Percentiles rank a stretch among this genome's conserved stretches.
Evolutionary conservation across 2,888 invertebrate species (phyloP).

Genomic region (Leistus spinibarbis): DNA sequence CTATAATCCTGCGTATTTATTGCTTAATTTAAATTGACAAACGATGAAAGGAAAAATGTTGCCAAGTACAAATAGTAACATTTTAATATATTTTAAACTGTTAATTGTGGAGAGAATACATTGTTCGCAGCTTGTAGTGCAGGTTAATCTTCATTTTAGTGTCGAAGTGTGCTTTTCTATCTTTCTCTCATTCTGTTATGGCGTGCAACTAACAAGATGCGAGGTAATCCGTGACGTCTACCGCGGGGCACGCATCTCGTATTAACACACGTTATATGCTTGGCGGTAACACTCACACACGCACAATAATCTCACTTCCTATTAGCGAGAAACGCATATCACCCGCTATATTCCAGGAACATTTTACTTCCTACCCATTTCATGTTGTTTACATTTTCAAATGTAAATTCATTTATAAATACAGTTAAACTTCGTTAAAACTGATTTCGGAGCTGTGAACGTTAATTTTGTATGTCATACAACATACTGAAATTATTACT

Average conservation of each 20-base stretch:
- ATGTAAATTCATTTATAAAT: no score
- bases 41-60: no score
- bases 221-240: slow-evolving; percentile 4
- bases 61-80: no score
- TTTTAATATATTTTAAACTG: neutral
- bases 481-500: no score
- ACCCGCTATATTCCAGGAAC: neutral
- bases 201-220: slow-evolving; percentile 2
- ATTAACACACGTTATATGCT: neutral
- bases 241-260: slow-evolving; percentile 7
- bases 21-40: no score
- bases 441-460: no score
- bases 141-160: neutral
- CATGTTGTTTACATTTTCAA: neutral
- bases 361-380: neutral
- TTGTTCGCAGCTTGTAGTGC: neutral
- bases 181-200: neutral
- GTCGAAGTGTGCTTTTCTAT: neutral
- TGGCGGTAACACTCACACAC: slow-evolving; percentile 6
- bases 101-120: neutral
- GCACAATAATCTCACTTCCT: slow-evolving; percentile 5
- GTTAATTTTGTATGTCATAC: no score
- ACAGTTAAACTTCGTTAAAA: no score
- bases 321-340: neutral
- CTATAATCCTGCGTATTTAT: no score